A percentile compares a stretch with the other conserved stretches of the same genome.
Evolutionary conservation across 2,113 vertebrate species (phyloP).

Genomic region (Micromys minutus): DNA sequence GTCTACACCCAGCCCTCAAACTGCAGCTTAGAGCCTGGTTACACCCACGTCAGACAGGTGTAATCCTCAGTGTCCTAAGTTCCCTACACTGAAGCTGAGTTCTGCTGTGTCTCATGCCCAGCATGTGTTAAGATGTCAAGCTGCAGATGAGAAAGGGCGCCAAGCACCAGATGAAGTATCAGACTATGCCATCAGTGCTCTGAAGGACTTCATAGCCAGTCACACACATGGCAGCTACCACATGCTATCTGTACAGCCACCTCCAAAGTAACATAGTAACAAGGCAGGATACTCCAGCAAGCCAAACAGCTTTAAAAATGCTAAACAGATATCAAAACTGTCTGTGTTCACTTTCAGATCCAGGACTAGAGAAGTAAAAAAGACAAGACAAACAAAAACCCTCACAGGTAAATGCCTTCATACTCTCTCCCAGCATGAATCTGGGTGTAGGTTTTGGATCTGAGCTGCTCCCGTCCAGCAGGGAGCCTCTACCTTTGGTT

Average conservation of each 20-base stretch:
- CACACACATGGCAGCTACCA: background rate
- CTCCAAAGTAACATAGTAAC: background rate
- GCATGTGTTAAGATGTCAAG: background rate
- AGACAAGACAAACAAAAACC: background rate
- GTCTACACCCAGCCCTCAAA: background rate
- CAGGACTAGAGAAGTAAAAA: background rate
- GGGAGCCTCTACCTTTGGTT: background rate
- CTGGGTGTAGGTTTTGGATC: background rate
- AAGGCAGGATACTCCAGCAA: background rate
- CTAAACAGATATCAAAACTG: conserved; percentile 16
- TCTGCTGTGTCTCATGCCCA: background rate
- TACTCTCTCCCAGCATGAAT: background rate
- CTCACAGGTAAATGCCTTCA: background rate
- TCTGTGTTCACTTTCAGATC: background rate
- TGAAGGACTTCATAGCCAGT: background rate
- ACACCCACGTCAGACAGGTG: background rate
- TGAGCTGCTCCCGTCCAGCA: no score
- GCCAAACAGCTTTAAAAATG: conserved; percentile 28
- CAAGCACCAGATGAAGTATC: background rate
- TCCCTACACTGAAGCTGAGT: background rate
- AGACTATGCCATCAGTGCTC: background rate
- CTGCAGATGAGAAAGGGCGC: background rate
- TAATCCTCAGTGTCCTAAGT: background rate
- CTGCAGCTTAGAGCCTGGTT: background rate
- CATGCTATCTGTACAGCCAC: background rate